Evolutionary conservation across 2,888 invertebrate species (phyloP).

Genomic region (Adelognathus sp.): DNA sequence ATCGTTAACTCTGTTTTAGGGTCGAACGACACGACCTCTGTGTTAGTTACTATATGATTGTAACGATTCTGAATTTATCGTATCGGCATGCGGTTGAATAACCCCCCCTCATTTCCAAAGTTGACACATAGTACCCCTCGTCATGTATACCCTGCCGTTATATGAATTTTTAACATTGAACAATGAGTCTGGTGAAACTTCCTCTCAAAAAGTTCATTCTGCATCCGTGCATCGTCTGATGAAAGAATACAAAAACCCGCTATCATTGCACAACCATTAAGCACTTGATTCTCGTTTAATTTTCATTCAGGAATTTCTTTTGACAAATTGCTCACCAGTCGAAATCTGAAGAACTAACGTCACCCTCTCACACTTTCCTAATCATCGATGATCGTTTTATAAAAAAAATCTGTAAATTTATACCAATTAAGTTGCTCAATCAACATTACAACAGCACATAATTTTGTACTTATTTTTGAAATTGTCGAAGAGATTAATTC

Average conservation of each 20-base stretch:
- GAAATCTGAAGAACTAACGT: not conserved
- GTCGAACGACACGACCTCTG: conserved; percentile 53
- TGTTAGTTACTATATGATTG: conserved; percentile 64
- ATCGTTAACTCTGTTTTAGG: conserved; percentile 60
- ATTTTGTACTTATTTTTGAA: no score
- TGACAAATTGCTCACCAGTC: not conserved
- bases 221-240: conserved; percentile 72
- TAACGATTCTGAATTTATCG: conserved; percentile 52
- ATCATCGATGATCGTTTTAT: not conserved
- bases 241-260: conserved; percentile 38
- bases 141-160: conserved; percentile 34
- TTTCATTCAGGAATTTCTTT: conserved; percentile 4
- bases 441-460: no score
- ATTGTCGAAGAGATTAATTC: no score
- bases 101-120: conserved; percentile 24
- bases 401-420: no score
- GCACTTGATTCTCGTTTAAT: conserved; percentile 44
- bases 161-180: conserved; percentile 10
- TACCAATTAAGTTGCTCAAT: no score
- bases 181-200: conserved; percentile 23
- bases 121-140: conserved; percentile 35
- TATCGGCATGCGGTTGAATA: conserved; percentile 55
- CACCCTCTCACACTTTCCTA: not conserved
- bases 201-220: conserved; percentile 42
- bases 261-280: conserved; percentile 55